A percentile compares a stretch with the other conserved stretches of the same genome.
phyloP scores from a whole-genome alignment of 2,113 vertebrate genomes.

The Elgaria multicarinata region DNA sequence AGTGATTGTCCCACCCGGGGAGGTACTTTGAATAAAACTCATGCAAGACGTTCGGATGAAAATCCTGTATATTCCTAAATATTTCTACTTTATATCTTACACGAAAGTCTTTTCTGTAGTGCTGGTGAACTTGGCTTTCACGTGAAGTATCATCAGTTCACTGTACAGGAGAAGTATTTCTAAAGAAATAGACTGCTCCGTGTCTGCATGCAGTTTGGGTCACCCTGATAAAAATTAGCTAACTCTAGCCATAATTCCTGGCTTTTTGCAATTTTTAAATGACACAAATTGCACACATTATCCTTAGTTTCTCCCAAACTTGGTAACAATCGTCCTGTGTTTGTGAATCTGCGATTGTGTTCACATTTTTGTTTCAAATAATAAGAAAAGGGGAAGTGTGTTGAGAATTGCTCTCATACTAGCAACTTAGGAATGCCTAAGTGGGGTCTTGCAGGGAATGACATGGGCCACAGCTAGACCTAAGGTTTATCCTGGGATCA shows the following conservation, averaged over 20 bases:
- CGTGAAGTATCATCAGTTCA: neutral
- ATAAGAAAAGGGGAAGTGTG: neutral
- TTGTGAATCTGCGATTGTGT: neutral
- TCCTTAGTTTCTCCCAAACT: neutral
- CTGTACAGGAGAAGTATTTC: neutral
- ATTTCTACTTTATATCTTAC: neutral
- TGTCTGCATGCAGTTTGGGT: neutral
- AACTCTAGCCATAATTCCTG: neutral
- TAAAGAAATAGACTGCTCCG: neutral
- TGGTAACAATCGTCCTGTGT: too few species aligned
- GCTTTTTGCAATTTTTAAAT: neutral
- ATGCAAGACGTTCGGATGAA: neutral
- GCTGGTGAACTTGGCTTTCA: neutral
- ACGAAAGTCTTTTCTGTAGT: neutral
- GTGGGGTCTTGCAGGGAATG: too few species aligned
- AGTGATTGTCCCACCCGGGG: slow-evolving; percentile 49
- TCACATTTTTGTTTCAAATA: neutral
- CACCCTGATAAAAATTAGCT: too few species aligned
- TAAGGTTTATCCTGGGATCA: too few species aligned
- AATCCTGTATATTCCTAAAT: neutral
- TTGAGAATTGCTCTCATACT: neutral
- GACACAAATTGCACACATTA: neutral
- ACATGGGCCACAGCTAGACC: too few species aligned
- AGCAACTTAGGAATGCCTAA: neutral
- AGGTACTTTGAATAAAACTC: slow-evolving; percentile 54